Evolutionary conservation across 1,140 invertebrate genomes (phyloP).

Genomic region (Pseudachorutes palmiensis): DNA sequence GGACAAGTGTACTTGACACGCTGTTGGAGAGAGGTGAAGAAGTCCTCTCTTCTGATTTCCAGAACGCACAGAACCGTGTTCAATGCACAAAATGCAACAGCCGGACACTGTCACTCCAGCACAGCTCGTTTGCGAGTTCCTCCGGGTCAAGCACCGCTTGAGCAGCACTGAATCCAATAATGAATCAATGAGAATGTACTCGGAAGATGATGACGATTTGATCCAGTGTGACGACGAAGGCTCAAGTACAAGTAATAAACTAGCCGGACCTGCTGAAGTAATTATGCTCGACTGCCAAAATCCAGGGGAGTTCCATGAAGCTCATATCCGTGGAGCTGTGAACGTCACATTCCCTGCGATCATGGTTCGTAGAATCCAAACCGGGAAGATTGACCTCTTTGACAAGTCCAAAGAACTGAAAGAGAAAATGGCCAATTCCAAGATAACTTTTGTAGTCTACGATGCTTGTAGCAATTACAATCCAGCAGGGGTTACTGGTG

Average conservation of each 20-base stretch:
- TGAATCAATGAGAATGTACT: background rate
- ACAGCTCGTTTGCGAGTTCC: background rate
- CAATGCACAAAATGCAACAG: background rate
- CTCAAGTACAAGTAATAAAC: background rate
- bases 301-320: slow-evolving; percentile 29
- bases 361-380: slow-evolving; percentile 34
- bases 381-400: slow-evolving; percentile 38
- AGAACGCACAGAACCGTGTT: too few species aligned
- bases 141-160: background rate
- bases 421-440: slow-evolving; percentile 34
- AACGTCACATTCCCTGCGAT: slow-evolving; percentile 38
- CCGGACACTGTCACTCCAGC: background rate
- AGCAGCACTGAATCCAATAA: background rate
- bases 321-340: slow-evolving; percentile 35
- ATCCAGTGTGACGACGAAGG: slow-evolving; percentile 6
- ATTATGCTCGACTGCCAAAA: slow-evolving; percentile 36
- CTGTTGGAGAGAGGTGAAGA: too few species aligned
- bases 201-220: background rate
- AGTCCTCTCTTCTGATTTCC: too few species aligned
- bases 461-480: slow-evolving; percentile 20
- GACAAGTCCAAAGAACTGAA: slow-evolving; percentile 37
- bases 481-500: slow-evolving; percentile 1
- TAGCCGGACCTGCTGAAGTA: slow-evolving; percentile 21
- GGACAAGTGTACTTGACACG: too few species aligned
- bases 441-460: slow-evolving; percentile 34